phyloP scores from a whole-genome alignment of 2,113 vertebrate species.

The Phrynosoma blainvillii region DNA sequence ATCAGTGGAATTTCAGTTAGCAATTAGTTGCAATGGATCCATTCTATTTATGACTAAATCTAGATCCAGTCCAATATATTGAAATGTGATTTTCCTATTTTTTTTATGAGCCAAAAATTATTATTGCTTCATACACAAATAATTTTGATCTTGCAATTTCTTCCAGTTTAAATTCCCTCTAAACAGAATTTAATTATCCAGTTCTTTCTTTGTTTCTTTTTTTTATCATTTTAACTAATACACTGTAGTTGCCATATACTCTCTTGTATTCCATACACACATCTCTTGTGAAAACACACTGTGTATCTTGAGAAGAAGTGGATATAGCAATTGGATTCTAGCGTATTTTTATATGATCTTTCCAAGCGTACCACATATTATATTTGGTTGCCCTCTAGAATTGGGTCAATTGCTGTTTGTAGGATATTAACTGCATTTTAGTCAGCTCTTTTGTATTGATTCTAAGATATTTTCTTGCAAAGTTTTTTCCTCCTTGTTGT shows the following conservation, averaged over 20 bases:
- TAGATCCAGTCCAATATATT: neutral
- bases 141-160: neutral
- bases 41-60: no score
- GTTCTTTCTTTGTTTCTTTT: neutral
- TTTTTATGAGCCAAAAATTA: neutral
- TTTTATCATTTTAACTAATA: neutral
- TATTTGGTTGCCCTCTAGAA: slow-evolving; percentile 12
- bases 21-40: no score
- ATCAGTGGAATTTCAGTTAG: no score
- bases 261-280: neutral
- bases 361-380: slow-evolving; percentile 27
- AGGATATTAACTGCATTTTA: slow-evolving; percentile 35
- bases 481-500: slow-evolving; percentile 26
- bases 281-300: neutral
- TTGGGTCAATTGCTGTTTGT: slow-evolving; percentile 28
- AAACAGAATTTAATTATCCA: neutral
- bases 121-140: neutral
- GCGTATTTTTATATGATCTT: slow-evolving; percentile 4
- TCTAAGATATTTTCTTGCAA: slow-evolving; percentile 17
- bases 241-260: no score
- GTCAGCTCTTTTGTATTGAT: slow-evolving; percentile 30
- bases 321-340: neutral
- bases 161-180: neutral
- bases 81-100: neutral
- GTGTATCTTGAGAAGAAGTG: neutral